Conservation (phyloP, 2,113 vertebrate genomes). For the Haliaeetus leucogaster region DNA sequence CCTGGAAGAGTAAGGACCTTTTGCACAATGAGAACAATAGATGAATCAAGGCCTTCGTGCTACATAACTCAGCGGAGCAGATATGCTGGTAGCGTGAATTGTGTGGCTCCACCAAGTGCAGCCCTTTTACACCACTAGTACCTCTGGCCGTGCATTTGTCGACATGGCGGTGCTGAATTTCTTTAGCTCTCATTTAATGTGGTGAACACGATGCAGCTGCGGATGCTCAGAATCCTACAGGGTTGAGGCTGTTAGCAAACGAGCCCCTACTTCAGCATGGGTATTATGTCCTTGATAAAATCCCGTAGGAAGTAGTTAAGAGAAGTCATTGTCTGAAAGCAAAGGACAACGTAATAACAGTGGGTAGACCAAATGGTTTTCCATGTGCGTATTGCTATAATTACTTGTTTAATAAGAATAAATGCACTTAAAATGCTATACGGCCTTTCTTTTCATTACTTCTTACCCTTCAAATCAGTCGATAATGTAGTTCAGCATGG, state of each 20-base stretch:
- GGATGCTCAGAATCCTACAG: not conserved
- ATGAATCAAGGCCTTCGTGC: slow-evolving; percentile 49
- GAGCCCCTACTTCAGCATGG: fast-evolving
- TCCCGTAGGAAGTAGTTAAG: not conserved
- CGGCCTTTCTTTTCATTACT: slow-evolving; percentile 8
- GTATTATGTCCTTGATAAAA: not conserved
- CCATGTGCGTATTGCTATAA: not conserved
- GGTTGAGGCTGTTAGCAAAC: not conserved
- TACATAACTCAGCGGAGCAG: not conserved
- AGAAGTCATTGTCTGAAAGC: slow-evolving; percentile 10
- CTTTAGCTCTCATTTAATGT: not conserved
- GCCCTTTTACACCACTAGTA: not conserved
- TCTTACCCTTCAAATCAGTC: not conserved
- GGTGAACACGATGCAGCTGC: fast-evolving
- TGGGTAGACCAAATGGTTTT: not conserved
- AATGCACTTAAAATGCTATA: not conserved
- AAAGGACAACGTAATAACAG: not conserved
- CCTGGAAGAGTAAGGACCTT: slow-evolving; percentile 63
- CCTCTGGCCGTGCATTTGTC: fast-evolving
- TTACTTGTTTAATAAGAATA: slow-evolving; percentile 13
- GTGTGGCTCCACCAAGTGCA: not conserved
- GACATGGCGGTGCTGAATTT: fast-evolving
- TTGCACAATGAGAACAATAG: slow-evolving; percentile 60
- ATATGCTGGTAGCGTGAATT: not conserved
- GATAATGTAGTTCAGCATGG: not conserved